Evolutionary conservation across 2,113 vertebrate species (phyloP).

Genomic region (Poeciliopsis prolifica): DNA sequence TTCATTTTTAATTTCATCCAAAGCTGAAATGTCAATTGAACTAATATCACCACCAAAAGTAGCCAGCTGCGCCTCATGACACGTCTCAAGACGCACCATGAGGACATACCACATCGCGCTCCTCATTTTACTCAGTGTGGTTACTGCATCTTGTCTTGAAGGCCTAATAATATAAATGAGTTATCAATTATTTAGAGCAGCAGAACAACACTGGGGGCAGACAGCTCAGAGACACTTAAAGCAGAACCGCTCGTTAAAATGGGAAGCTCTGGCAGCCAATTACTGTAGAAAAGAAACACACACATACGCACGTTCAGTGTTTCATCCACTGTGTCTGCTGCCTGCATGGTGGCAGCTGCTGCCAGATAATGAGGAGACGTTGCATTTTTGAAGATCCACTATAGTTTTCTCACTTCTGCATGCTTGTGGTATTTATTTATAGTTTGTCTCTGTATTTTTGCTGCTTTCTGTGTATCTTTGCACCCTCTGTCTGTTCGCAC

Average conservation of each 20-base stretch:
- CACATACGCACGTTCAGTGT: conserved; percentile 9
- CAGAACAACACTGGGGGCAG: conserved; percentile 60
- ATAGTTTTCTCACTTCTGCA: conserved; percentile 19
- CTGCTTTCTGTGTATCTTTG: conserved; percentile 30
- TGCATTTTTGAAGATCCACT: conserved; percentile 49
- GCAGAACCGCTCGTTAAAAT: conserved; percentile 61
- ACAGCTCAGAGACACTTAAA: conserved; percentile 63
- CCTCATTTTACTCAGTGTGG: conserved; percentile 39
- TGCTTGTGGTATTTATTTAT: conserved; percentile 13
- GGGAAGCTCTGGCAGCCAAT: conserved; percentile 68
- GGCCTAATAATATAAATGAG: conserved; percentile 74
- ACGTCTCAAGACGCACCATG: conserved; percentile 8
- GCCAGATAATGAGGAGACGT: conserved; percentile 60
- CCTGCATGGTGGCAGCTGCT: conserved; percentile 51
- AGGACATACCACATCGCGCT: conserved; percentile 14
- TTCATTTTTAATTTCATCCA: conserved; percentile 15
- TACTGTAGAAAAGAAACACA: conserved; percentile 50
- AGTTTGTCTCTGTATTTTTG: background rate
- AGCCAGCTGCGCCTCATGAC: conserved; percentile 17
- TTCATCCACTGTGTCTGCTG: conserved; percentile 1
- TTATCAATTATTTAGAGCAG: conserved; percentile 78
- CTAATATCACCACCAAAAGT: conserved; percentile 10
- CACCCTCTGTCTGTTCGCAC: conserved; percentile 30
- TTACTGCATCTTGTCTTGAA: conserved; percentile 61
- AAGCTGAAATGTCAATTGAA: conserved; percentile 32